These are phyloP conservation scores for Sturnus vulgaris DNA, from an alignment of 2,113 vertebrate species.

Conservation along the genomic window DNA sequence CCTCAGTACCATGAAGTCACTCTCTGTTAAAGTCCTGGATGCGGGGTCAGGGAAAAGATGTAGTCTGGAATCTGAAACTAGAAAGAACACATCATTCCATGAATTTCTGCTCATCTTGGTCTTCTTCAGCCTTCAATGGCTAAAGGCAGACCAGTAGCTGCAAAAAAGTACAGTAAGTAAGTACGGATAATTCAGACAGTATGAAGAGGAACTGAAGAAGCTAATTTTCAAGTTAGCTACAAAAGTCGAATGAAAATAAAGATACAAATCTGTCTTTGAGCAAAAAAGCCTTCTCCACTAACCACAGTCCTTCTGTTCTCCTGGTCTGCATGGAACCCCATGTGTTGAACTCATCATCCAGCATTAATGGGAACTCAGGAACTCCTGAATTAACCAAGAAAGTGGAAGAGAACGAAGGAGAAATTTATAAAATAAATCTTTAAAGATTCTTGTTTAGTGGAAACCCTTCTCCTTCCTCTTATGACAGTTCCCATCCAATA, in stretches of 20 bases:
- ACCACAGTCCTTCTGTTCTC: neutral
- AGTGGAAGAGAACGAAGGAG: neutral
- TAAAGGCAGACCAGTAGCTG: neutral
- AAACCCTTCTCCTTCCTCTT: neutral
- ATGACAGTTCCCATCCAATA: neutral
- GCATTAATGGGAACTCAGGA: neutral
- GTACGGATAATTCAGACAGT: neutral
- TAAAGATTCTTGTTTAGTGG: neutral
- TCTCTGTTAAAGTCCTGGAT: neutral
- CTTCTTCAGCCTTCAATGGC: neutral
- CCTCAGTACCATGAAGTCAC: neutral
- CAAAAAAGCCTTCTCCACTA: neutral
- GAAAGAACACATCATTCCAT: neutral
- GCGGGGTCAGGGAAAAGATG: neutral
- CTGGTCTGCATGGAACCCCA: neutral
- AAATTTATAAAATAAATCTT: neutral
- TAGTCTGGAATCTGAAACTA: neutral
- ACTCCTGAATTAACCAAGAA: neutral
- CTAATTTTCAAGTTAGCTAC: neutral
- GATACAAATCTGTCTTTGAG: neutral
- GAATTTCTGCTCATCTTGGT: neutral
- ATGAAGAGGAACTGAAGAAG: neutral
- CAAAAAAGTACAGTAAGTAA: neutral
- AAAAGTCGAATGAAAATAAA: neutral
- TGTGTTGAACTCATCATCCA: neutral